Evolutionary conservation across 2,888 invertebrate genomes (phyloP).

Genomic region (Horisme vitalbata): DNA sequence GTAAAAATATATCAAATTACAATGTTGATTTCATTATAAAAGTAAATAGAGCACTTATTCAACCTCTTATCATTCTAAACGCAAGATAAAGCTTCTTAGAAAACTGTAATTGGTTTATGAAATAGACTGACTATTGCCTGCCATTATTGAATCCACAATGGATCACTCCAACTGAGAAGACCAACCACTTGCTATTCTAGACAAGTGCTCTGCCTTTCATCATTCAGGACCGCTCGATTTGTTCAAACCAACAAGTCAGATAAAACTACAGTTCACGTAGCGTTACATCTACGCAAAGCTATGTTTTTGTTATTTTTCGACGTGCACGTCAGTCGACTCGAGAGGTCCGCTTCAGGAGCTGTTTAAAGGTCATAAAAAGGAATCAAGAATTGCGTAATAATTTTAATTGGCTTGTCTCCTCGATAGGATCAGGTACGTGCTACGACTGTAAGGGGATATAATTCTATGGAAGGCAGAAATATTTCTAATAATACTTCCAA

Average conservation of each 20-base stretch:
- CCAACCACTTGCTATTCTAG: not conserved
- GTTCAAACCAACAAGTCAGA: not conserved
- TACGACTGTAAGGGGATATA: not conserved
- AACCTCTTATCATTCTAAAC: no score
- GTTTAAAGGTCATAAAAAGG: slow-evolving; percentile 2
- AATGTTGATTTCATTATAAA: no score
- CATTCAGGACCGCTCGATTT: not conserved
- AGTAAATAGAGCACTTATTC: no score
- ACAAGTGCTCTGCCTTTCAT: not conserved
- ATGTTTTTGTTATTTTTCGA: no score
- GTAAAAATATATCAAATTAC: no score
- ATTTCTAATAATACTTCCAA: no score
- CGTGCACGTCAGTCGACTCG: not conserved
- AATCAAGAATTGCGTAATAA: slow-evolving; percentile 13
- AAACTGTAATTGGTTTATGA: not conserved
- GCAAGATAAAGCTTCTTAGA: no score
- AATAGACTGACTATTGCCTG: not conserved
- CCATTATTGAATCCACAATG: not conserved
- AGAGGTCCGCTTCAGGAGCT: not conserved
- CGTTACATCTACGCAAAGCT: no score
- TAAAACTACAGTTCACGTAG: no score
- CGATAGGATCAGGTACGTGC: slow-evolving; percentile 7
- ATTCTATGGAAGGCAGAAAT: not conserved
- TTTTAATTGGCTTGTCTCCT: slow-evolving; percentile 16
- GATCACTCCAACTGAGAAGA: not conserved